phyloP scores from a whole-genome alignment of 2,113 vertebrate species.

The Gopherus flavomarginatus region DNA sequence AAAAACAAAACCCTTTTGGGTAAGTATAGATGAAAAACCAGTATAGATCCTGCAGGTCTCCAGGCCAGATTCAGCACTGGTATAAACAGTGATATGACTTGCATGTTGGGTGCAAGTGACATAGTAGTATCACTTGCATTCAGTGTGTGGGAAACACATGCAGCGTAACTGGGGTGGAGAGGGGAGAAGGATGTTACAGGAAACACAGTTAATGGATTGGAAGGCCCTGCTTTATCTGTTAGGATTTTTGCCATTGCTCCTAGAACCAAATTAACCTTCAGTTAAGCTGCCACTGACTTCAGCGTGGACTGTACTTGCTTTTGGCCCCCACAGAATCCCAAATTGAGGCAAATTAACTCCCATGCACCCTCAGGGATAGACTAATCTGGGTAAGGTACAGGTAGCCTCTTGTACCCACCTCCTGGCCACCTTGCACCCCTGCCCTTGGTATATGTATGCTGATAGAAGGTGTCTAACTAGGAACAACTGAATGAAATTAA shows the following conservation, averaged over 20 bases:
- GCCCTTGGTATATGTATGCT: too few relatives aligned
- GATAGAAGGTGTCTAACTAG: too few relatives aligned
- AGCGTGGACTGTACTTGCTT: not conserved
- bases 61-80: not conserved
- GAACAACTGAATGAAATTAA: too few relatives aligned
- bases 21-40: too few relatives aligned
- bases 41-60: not conserved
- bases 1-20: too few relatives aligned
- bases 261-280: not conserved
- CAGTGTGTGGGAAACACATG: not conserved
- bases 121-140: not conserved
- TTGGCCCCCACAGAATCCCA: not conserved
- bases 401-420: not conserved
- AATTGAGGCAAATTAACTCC: not conserved
- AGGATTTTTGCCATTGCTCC: not conserved
- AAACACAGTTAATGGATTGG: not conserved
- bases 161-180: not conserved
- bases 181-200: not conserved
- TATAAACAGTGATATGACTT: too few relatives aligned
- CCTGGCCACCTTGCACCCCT: not conserved
- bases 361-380: not conserved
- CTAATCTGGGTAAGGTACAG: not conserved
- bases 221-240: not conserved
- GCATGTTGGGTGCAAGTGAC: too few relatives aligned
- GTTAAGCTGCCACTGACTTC: too few relatives aligned